Evolutionary conservation across 2,888 invertebrate genomes (phyloP).

Genomic region (Temnothorax ravouxi): DNA sequence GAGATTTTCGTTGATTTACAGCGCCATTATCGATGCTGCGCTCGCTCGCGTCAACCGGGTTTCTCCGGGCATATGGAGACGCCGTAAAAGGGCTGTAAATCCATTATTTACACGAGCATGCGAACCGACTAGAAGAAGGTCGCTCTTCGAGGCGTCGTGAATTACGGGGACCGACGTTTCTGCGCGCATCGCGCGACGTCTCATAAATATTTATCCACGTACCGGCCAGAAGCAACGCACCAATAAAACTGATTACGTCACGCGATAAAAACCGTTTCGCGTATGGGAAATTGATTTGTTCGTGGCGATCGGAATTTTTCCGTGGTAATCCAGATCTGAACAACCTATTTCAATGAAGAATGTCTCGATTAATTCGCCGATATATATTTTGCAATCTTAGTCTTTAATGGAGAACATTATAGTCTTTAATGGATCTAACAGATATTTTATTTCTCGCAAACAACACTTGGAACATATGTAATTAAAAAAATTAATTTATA

Average conservation of each 20-base stretch:
- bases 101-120: constrained; percentile 53
- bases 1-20: constrained; percentile 60
- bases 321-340: neutral
- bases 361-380: neutral
- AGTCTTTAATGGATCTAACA: neutral
- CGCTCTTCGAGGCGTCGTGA: constrained; percentile 56
- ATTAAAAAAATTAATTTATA: neutral
- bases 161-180: constrained; percentile 64
- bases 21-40: constrained; percentile 48
- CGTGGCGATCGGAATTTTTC: neutral
- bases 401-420: neutral
- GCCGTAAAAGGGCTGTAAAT: constrained; percentile 55
- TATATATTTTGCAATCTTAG: neutral
- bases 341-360: neutral
- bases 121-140: constrained; percentile 59
- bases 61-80: constrained; percentile 45
- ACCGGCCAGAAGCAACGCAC: constrained; percentile 56
- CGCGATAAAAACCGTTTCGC: constrained; percentile 64
- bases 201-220: constrained; percentile 72
- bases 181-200: constrained; percentile 42
- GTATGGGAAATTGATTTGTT: constrained; percentile 68
- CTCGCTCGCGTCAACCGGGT: constrained; percentile 44
- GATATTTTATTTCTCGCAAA: neutral
- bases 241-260: constrained; percentile 71
- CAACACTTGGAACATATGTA: neutral